Base-by-base conservation (phyloP, 1,140 invertebrate species). In the Orussus abietinus region DNA sequence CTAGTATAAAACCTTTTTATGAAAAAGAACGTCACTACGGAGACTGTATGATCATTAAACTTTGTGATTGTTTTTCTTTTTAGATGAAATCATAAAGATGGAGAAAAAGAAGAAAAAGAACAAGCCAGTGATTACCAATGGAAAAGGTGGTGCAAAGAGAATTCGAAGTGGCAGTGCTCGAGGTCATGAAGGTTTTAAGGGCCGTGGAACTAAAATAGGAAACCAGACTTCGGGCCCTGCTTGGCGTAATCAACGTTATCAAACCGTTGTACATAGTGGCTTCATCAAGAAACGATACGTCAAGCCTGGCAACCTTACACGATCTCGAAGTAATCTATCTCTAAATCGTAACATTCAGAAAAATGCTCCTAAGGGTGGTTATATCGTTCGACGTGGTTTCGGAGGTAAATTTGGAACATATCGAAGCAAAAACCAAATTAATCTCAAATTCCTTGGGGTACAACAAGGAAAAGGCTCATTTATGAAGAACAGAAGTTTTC, bases 51-150 rank as follows among this genome's bases (percentile, higher is more conserved):
- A n/a, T n/a, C n/a, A n/a, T n/a, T n/a, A 59, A 64, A 66, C 44
- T 32, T 57, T 55, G n/a, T 38, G 28, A 53, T 65, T 69, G 63
- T 71, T 49, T 69, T 69, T 50, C 55, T 71, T 73, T 74, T 67
- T 72, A 73, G 70, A 74, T 72, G 70, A 74, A 35, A 74, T 74
- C 62, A 74, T 74, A 59, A 72, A 70, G 57, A 62, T 74, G 68
- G 68, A 70, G 50, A 62, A 63, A 49, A 61, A 59, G 55, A 53
- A 59, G 42, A 74, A 66, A 68, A 72, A 70, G 63, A 74, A 66
- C 63, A 69, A 69, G 42, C 34, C 42, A 2, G 48, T 37, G 18
- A 29, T 49, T 10, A 21, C 42, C 14, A 62, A 52, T 48, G 53
- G 55, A 42, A 66, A n/a, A n/a, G n/a, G n/a, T n/a, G n/a, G n/a